Percentiles rank a stretch among this genome's conserved stretches.
Conservation (phyloP, 2,888 invertebrate species). For the Hypomecis punctinalis region DNA sequence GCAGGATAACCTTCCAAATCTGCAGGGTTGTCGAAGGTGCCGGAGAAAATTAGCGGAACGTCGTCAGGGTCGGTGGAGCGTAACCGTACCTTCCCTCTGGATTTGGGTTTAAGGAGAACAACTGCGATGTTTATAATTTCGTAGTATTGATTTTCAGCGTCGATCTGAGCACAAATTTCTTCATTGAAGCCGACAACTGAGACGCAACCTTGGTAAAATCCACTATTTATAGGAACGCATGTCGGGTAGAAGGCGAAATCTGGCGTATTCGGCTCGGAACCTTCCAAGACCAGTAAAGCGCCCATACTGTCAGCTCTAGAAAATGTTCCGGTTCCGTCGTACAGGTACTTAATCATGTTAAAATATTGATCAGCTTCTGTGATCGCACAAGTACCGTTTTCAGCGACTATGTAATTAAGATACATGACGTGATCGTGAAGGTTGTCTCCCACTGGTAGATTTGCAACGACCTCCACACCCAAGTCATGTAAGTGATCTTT, state of each 20-base stretch:
- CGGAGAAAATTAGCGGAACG: slow-evolving; percentile 65
- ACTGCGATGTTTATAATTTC: slow-evolving; percentile 66
- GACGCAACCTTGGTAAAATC: slow-evolving; percentile 55
- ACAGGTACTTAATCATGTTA: slow-evolving; percentile 64
- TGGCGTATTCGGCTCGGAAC: slow-evolving; percentile 53
- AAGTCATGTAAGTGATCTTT: slow-evolving; percentile 55
- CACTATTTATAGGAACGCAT: slow-evolving; percentile 53
- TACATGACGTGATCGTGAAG: slow-evolving; percentile 73
- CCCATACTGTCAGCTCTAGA: slow-evolving; percentile 63
- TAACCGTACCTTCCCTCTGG: slow-evolving; percentile 64
- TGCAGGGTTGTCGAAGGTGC: slow-evolving; percentile 59
- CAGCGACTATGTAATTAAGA: slow-evolving; percentile 59
- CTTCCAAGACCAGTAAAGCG: slow-evolving; percentile 57
- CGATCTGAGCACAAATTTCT: slow-evolving; percentile 57
- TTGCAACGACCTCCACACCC: slow-evolving; percentile 55
- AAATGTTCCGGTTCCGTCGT: slow-evolving; percentile 60
- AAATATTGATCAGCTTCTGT: slow-evolving; percentile 48
- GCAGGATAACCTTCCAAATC: slow-evolving; percentile 62
- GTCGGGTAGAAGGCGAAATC: slow-evolving; percentile 71
- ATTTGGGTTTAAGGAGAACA: slow-evolving; percentile 69
- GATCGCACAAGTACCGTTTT: slow-evolving; percentile 62
- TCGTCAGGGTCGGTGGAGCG: slow-evolving; percentile 55
- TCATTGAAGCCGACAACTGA: slow-evolving; percentile 55
- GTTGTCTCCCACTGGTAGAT: slow-evolving; percentile 71
- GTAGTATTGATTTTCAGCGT: slow-evolving; percentile 49